Conservation (phyloP, 1,140 invertebrate genomes). For the Bombus waltoni region DNA sequence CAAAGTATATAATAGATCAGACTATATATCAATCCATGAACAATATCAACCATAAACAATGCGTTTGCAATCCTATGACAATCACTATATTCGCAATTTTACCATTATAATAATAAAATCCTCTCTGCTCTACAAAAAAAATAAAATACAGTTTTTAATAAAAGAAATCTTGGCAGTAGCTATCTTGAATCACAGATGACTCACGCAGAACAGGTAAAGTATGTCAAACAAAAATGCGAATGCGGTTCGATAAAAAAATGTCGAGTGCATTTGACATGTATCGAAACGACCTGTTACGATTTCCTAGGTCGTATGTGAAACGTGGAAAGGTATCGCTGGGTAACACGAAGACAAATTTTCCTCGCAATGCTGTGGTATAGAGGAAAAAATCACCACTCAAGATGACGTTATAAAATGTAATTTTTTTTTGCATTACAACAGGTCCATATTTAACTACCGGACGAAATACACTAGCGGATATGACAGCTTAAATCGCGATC, state of each 20-base stretch:
- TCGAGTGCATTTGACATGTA: conserved; percentile 2
- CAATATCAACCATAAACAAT: no score
- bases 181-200: not conserved
- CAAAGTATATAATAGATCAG: no score
- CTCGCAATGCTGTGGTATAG: not conserved
- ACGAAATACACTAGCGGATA: conserved; percentile 4
- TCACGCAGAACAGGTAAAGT: no score
- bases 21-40: no score
- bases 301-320: not conserved
- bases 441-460: conserved; percentile 4
- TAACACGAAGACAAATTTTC: conserved; percentile 25
- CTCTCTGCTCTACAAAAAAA: no score
- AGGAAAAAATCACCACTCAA: not conserved
- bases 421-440: conserved; percentile 35
- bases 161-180: no score
- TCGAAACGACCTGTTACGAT: not conserved
- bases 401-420: conserved; percentile 41
- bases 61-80: no score
- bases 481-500: not conserved
- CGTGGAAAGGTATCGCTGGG: not conserved
- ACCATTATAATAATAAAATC: no score
- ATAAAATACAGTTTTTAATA: no score
- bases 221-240: not conserved
- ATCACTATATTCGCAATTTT: no score
- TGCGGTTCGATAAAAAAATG: not conserved